Evolutionary conservation across 2,888 invertebrate genomes (phyloP).

Genomic region (Acleris holmiana): DNA sequence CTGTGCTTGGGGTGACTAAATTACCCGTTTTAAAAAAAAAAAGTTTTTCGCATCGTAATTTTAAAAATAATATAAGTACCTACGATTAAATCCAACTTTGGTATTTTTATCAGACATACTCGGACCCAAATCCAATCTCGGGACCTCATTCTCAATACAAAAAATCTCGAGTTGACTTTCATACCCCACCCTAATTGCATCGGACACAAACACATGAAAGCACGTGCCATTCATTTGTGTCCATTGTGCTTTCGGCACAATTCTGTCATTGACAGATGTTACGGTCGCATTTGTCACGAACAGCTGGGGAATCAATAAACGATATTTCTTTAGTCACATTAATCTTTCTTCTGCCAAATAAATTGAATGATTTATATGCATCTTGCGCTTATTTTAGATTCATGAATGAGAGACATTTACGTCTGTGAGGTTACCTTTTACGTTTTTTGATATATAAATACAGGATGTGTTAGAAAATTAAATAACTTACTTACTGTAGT

Average conservation of each 20-base stretch:
- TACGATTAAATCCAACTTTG: too few relatives aligned
- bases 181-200: slow-evolving; percentile 19
- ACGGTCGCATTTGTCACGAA: slow-evolving; percentile 32
- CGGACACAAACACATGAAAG: slow-evolving; percentile 17
- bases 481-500: too few relatives aligned
- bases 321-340: slow-evolving; percentile 19
- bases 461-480: background rate
- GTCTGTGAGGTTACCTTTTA: background rate
- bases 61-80: too few relatives aligned
- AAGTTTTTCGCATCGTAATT: too few relatives aligned
- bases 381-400: slow-evolving; percentile 4
- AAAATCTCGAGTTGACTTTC: background rate
- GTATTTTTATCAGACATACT: too few relatives aligned
- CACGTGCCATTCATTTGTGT: slow-evolving; percentile 34
- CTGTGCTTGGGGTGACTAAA: too few relatives aligned
- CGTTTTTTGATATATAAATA: background rate
- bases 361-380: slow-evolving; percentile 16
- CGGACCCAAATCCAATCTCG: too few relatives aligned
- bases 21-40: too few relatives aligned
- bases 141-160: too few relatives aligned
- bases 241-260: slow-evolving; percentile 30
- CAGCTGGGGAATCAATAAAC: slow-evolving; percentile 35
- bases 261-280: slow-evolving; percentile 33
- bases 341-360: slow-evolving; percentile 6
- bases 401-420: slow-evolving; percentile 1